Evolutionary conservation across 2,113 vertebrate species (phyloP), one percentile per base, ranked within the genome.

Genomic region (Sterrhoptilus dennistouni): DNA sequence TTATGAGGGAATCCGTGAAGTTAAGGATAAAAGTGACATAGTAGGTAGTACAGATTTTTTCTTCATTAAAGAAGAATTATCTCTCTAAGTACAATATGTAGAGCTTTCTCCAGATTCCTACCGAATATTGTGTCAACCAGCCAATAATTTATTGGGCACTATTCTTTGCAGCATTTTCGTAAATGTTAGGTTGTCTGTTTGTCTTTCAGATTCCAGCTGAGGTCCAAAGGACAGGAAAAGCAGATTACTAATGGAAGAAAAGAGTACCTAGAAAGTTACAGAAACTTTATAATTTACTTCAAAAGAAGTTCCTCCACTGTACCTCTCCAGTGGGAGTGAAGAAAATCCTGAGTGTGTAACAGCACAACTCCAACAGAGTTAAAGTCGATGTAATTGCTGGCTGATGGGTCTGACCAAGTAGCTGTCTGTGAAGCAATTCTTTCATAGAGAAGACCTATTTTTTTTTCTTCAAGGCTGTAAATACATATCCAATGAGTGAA

Each of bases 301-400:
- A 88, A n/a, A 83, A 19, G 18, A 38, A 29, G 27, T 56, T 75
- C 9, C 6, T 52, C 28, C 36, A 56, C 16, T 11, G 1, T 68
- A 38, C 19, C 11, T 68, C 49, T 71, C 36, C 16, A 60, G 11
- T n/a, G 19, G 9, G 19, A 91, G 9, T 60, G 44, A 69, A 66
- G 35, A 12, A 74, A 84, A 81, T 52, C 18, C 31, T 60, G 13
- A 84, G 12, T n/a, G 5, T 45, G 22, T 65, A 86, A 65, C 16
- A 70, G 11, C 4, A 7, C 3, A 7, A 61, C 8, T 66, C 8
- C 11, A 64, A 5, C 8, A 63, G 14, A 44, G 29, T 42, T 81
- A 44, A 70, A 81, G 22, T 5, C 28, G 16, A 18, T 0, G 1
- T 38, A 21, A 36, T 42, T 0, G 0, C 54, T 66, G 31, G 25